Conservation (phyloP, 2,888 invertebrate species). For the Heterodera filipjevi region DNA sequence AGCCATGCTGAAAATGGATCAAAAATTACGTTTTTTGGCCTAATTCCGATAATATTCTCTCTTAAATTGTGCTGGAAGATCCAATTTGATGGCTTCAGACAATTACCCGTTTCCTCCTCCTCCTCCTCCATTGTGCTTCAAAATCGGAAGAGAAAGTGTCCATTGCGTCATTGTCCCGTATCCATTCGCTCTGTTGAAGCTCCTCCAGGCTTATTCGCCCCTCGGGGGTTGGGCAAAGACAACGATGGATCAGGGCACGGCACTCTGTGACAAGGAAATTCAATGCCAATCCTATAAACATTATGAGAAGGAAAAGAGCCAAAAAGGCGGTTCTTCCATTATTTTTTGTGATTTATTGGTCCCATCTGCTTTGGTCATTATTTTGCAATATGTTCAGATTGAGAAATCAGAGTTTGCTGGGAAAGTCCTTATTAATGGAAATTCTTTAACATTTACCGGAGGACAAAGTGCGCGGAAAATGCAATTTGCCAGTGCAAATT, state of each 20-base stretch:
- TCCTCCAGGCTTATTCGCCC: constrained; percentile 32
- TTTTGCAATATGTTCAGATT: too few relatives aligned
- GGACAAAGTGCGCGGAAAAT: constrained; percentile 48
- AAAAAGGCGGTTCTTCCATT: constrained; percentile 14
- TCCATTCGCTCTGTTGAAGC: constrained; percentile 22
- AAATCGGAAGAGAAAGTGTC: background rate
- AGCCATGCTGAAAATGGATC: background rate
- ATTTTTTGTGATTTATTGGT: background rate
- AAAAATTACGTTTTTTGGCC: background rate
- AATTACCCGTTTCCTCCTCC: background rate
- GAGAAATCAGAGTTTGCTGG: too few relatives aligned
- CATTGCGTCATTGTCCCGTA: background rate
- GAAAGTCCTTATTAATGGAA: too few relatives aligned
- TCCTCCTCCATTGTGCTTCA: background rate
- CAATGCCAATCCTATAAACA: too few relatives aligned
- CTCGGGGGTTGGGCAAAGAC: constrained; percentile 41
- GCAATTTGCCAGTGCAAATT: constrained; percentile 56
- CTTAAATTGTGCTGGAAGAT: too few relatives aligned
- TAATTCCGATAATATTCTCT: too few relatives aligned
- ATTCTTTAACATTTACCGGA: constrained; percentile 26
- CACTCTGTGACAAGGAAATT: constrained; percentile 42
- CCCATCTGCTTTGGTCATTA: too few relatives aligned
- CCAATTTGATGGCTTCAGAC: background rate
- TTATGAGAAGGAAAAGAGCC: background rate
- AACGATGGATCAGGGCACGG: constrained; percentile 38